A percentile compares a stretch with the other conserved stretches of the same genome.
These are phyloP conservation scores for Laupala kohalensis DNA, from an alignment of 1,140 invertebrate species.

Conservation along the genomic window DNA sequence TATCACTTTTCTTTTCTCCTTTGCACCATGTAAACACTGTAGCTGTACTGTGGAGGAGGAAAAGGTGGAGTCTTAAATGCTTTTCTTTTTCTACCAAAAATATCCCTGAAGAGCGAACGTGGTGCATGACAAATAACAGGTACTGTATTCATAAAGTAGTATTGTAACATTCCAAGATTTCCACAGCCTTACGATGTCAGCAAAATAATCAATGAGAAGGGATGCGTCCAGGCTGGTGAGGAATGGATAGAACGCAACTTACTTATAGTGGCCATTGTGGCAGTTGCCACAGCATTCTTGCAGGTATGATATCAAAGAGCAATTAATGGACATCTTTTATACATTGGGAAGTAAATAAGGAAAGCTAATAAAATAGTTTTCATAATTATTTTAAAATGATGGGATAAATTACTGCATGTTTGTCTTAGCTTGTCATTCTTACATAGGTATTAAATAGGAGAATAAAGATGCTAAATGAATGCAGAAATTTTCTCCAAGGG, in stretches of 20 bases:
- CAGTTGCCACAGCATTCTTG: slow-evolving; percentile 72
- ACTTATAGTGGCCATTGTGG: slow-evolving; percentile 73
- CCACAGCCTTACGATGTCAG: slow-evolving; percentile 54
- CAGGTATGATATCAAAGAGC: slow-evolving; percentile 76
- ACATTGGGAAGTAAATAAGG: too few relatives aligned
- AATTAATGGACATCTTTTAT: neutral
- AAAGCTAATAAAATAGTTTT: slow-evolving; percentile 2
- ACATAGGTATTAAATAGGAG: too few relatives aligned
- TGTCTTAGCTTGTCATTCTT: neutral
- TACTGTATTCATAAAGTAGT: neutral
- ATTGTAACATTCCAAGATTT: slow-evolving; percentile 7
- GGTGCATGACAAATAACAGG: neutral
- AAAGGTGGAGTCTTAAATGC: too few relatives aligned
- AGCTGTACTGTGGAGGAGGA: too few relatives aligned
- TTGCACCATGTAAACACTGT: too few relatives aligned
- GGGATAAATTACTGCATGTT: neutral
- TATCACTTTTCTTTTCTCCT: too few relatives aligned
- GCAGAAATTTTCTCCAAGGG: too few relatives aligned
- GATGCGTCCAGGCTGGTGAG: slow-evolving; percentile 83
- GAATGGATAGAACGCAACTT: slow-evolving; percentile 91
- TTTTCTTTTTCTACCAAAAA: too few relatives aligned
- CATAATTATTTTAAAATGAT: neutral
- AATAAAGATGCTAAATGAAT: too few relatives aligned
- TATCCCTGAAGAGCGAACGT: too few relatives aligned
- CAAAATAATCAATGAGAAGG: slow-evolving; percentile 83